These are phyloP conservation scores for Thymallus thymallus DNA, from an alignment of 2,113 vertebrate species.

Conservation along the genomic window DNA sequence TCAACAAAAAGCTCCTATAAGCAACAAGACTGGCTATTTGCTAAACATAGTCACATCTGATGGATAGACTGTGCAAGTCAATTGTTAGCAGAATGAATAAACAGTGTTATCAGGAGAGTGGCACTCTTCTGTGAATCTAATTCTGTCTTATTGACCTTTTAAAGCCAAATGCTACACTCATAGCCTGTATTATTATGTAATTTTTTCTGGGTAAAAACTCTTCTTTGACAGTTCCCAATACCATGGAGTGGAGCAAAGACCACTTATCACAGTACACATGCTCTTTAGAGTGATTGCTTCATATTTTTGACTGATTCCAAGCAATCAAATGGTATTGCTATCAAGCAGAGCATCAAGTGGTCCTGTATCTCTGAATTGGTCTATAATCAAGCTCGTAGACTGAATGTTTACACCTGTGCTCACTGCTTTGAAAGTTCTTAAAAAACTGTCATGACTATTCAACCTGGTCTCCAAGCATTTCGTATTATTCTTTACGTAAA, in stretches of 20 bases:
- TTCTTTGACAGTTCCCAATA: not conserved
- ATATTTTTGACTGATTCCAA: constrained; percentile 2
- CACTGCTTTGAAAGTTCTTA: too few species aligned
- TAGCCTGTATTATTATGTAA: not conserved
- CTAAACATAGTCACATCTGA: not conserved
- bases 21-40: too few species aligned
- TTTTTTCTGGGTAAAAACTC: not conserved
- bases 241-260: not conserved
- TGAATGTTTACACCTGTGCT: too few species aligned
- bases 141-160: not conserved
- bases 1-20: too few species aligned
- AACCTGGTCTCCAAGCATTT: too few species aligned
- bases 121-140: not conserved
- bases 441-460: too few species aligned
- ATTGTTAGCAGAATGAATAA: not conserved
- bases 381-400: too few species aligned
- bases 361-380: too few species aligned
- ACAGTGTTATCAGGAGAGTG: not conserved
- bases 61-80: constrained; percentile 1
- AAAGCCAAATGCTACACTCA: not conserved
- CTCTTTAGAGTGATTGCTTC: not conserved
- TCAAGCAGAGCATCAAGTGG: too few species aligned
- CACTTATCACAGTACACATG: not conserved
- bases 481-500: too few species aligned
- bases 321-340: not conserved